Evolutionary conservation across 2,113 vertebrate species (phyloP), one percentile per base, ranked within the genome.

Genomic region (Dicerorhinus sumatrensis): DNA sequence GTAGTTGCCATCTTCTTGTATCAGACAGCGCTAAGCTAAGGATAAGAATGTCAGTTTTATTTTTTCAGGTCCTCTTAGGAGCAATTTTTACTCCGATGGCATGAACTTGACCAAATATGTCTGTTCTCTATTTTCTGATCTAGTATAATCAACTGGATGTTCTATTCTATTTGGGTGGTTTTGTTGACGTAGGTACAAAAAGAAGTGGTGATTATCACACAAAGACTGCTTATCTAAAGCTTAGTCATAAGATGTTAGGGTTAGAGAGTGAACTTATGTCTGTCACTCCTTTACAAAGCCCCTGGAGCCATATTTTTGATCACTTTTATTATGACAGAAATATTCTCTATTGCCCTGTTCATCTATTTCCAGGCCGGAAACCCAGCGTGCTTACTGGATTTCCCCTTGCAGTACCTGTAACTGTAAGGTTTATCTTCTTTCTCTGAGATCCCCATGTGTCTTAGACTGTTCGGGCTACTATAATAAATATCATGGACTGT

Each of bases 61-160:
- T 88, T 96, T 88, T 79, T 89, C 67, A 91, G n/a, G 72, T 94
- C 31, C 36, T 93, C 13, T 81, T 84, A 65, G 33, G 42, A 96
- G 65, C 29, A 70, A 73, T 82, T 87, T 83, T 42, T 88, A 83
- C 69, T 23, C 23, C 8, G 21, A 92, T 6, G 17, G n/a, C 20
- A 72, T 73, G 12, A 73, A 31, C 86, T 72, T 88, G 70, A 88
- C 21, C 16, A 84, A 75, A 54, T 65, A 16, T 46, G 4, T 83
- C 39, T 85, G 13, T 63, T 93, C 58, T 88, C 62, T 46, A 73
- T 62, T 82, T 97, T 89, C 58, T 65, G 46, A 91, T 51, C 18
- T 70, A 82, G 42, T 54, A 58, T 67, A 75, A 93, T 86, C 63
- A 88, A 89, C 23, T 80, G 54, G 11, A 69, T 82, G n/a, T 42